Base-by-base conservation (phyloP, 2,797 vertebrate species). In the Paedocypris micromegethes region DNA sequence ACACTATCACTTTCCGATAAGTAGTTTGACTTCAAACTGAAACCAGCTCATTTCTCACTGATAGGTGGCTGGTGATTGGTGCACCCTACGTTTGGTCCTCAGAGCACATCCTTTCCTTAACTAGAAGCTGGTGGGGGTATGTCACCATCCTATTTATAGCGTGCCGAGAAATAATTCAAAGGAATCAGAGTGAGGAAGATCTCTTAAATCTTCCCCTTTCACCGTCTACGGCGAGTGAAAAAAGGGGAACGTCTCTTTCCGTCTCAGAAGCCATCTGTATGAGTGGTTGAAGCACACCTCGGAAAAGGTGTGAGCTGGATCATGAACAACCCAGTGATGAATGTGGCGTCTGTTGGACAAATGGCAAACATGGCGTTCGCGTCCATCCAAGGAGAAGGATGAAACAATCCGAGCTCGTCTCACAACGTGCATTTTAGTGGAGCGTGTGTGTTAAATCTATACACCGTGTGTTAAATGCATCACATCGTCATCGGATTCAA, bases 81-180 rank as follows among this genome's bases (percentile, higher is more conserved):
- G 23, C 23, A 23, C 23, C 23, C 23, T 23, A 62, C 53, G 58
- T 69, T 47, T 68, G 40, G 60, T 72, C 55, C 72, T 71, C 55
- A 46, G 61, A 56, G 64, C 61, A 60, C 68, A 65, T 72, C 56
- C 58, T 57, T 74, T 72, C 74, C 68, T 70, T 45, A 71, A 59
- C 52, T 52, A 70, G 54, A 71, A 75, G 65, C 65, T 65, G 61
- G 71, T 73, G 65, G 71, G 71, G 61, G 58, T 48, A 76, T 46
- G 64, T 60, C 68, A 66, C 65, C 58, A 41, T 58, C 57, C 78
- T 79, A 79, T 79, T 77, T 75, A 77, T 79, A 79, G 78, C 63
- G 52, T 60, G 58, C 66, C 67, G 71, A 75, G 75, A 79, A 79
- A 79, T 79, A 77, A 79, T 79, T 79, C 71, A 79, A 77, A 73